Conservation (phyloP, 37 sponge, comb jelly and placozoan genomes). For the Dysidea cf. avara region DNA sequence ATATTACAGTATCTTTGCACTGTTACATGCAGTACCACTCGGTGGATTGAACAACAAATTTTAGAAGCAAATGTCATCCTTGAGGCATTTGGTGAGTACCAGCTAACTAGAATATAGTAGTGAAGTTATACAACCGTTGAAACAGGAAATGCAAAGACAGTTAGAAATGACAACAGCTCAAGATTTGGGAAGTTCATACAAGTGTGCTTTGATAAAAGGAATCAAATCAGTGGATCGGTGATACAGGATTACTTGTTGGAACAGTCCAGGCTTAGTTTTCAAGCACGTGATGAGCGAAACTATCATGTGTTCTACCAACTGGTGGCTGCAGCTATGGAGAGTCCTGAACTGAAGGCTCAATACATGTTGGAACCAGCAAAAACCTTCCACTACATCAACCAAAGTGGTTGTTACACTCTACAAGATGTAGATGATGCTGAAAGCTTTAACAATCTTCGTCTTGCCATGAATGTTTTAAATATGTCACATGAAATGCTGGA, state of each 20-base stretch:
- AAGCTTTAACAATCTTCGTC: constrained; percentile 83
- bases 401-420: constrained; percentile 85
- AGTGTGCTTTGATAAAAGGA: constrained; percentile 86
- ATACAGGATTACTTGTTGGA: constrained; percentile 94
- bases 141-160: constrained; percentile 92
- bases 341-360: constrained; percentile 56
- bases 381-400: constrained; percentile 85
- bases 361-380: constrained; percentile 67
- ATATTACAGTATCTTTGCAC: constrained; percentile 93
- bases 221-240: constrained; percentile 90
- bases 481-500: constrained; percentile 53
- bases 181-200: constrained; percentile 97
- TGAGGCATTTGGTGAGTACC: constrained; percentile 89
- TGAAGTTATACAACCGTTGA: too few relatives aligned
- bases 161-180: constrained; percentile 92
- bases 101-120: background rate
- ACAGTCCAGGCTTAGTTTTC: constrained; percentile 85
- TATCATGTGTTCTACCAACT: constrained; percentile 95
- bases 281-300: constrained; percentile 84
- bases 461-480: constrained; percentile 84
- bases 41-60: constrained; percentile 95
- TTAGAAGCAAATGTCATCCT: constrained; percentile 91
- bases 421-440: constrained; percentile 73
- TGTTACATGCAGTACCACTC: constrained; percentile 77
- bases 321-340: constrained; percentile 69